phyloP scores from a whole-genome alignment of 2,797 vertebrate species.

The Acestrorhynchus altus region DNA sequence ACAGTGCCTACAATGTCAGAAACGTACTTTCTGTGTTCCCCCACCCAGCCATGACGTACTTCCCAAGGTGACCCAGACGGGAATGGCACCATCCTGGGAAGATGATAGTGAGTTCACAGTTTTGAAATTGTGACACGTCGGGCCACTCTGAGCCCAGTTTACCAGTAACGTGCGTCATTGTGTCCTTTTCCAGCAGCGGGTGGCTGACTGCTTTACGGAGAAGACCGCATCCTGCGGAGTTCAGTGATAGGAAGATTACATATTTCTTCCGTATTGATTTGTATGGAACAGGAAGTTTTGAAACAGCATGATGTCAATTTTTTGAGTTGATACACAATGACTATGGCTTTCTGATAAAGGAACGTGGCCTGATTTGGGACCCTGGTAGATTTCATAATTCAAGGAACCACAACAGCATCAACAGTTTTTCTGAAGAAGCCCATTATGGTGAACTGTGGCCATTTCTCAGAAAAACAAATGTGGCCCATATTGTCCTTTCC shows the following conservation, averaged over 20 bases:
- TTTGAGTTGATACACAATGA: neutral
- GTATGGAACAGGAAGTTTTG: neutral
- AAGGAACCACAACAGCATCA: neutral
- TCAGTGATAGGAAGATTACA: neutral
- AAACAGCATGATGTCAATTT: neutral
- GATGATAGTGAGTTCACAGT: neutral
- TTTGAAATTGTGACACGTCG: neutral
- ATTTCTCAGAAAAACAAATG: neutral
- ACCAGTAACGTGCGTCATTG: neutral
- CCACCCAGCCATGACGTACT: neutral
- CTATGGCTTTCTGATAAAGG: neutral
- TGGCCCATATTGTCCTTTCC: neutral
- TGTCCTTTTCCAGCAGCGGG: neutral
- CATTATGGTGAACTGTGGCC: neutral
- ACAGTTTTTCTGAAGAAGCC: neutral
- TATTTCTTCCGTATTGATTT: neutral
- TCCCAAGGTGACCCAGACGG: neutral
- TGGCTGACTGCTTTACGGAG: neutral
- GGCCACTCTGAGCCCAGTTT: neutral
- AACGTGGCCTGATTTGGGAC: neutral
- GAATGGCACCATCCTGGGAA: neutral
- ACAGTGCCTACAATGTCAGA: no score
- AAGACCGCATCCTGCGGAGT: neutral
- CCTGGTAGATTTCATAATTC: slow-evolving; percentile 4
- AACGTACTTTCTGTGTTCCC: neutral